Evolutionary conservation across 2,797 vertebrate species (phyloP).

Genomic region (Sebastes hubbsi): DNA sequence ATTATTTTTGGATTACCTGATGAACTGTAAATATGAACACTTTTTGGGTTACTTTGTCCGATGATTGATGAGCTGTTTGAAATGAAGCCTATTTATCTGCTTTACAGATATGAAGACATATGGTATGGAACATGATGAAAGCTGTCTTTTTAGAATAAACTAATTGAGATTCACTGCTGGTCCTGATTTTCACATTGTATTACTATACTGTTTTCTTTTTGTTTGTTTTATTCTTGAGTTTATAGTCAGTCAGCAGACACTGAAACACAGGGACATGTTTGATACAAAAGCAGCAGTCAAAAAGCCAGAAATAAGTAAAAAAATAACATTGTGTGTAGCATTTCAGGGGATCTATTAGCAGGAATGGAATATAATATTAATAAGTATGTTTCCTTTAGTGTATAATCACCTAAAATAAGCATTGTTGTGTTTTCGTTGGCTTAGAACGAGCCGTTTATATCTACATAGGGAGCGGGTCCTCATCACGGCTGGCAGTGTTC

Average conservation of each 20-base stretch:
- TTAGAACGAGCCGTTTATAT: no score
- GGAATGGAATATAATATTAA: no score
- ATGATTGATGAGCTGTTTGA: slow-evolving; percentile 56
- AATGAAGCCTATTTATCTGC: slow-evolving; percentile 51
- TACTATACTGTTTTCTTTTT: background rate
- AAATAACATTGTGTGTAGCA: no score
- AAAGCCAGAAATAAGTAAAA: no score
- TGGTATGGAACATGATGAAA: slow-evolving; percentile 49
- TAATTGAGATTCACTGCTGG: slow-evolving; percentile 24
- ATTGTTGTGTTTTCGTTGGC: no score
- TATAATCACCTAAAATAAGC: no score
- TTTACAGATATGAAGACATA: slow-evolving; percentile 57
- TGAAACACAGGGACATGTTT: background rate
- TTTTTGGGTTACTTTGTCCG: slow-evolving; percentile 54
- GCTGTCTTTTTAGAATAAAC: slow-evolving; percentile 77
- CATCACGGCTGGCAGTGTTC: background rate
- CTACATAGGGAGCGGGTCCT: no score
- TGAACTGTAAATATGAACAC: slow-evolving; percentile 59
- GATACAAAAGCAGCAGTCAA: background rate
- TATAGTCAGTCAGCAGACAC: background rate
- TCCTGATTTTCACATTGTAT: slow-evolving; percentile 13
- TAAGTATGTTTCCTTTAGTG: no score
- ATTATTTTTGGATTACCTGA: slow-evolving; percentile 58
- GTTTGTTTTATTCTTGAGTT: background rate
- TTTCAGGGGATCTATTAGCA: no score